Percentiles rank a stretch among this genome's conserved stretches.
Evolutionary conservation across 2,888 invertebrate species (phyloP).

Genomic region (Orthonychiurus folsomi): DNA sequence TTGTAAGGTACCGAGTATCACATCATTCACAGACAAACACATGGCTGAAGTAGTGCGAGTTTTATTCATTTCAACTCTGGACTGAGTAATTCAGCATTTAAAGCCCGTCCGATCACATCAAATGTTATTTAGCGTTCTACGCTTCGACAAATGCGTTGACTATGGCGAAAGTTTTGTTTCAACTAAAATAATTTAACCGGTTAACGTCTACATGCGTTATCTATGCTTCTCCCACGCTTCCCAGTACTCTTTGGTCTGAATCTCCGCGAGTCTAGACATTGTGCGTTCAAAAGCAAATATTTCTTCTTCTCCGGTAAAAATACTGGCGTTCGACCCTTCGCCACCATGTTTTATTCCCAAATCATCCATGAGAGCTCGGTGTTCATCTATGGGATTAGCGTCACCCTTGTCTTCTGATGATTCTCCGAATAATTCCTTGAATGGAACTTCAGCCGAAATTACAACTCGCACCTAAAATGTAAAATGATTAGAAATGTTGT

Average conservation of each 20-base stretch:
- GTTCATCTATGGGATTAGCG: constrained; percentile 60
- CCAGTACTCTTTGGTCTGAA: constrained; percentile 95
- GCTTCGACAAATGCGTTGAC: too few relatives aligned
- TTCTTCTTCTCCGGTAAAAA: constrained; percentile 97
- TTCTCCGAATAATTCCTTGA: constrained; percentile 60
- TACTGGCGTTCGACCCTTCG: constrained; percentile 67
- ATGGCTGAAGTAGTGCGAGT: too few relatives aligned
- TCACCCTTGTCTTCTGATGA: constrained; percentile 44
- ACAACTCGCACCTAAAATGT: constrained; percentile 60
- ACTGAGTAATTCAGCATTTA: too few relatives aligned
- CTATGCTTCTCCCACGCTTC: constrained; percentile 63
- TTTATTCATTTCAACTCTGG: too few relatives aligned
- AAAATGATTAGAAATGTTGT: background rate
- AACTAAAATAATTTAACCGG: too few relatives aligned
- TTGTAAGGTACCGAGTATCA: too few relatives aligned
- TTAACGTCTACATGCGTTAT: too few relatives aligned
- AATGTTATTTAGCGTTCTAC: too few relatives aligned
- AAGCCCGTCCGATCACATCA: too few relatives aligned
- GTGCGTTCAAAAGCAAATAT: constrained; percentile 93
- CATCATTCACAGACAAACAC: too few relatives aligned
- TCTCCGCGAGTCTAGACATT: constrained; percentile 83
- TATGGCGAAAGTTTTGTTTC: too few relatives aligned
- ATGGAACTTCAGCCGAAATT: constrained; percentile 69
- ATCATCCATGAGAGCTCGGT: constrained; percentile 89
- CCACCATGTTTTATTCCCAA: constrained; percentile 70